Percentiles rank a stretch among this genome's conserved stretches.
Evolutionary conservation across 2,888 invertebrate genomes (phyloP).

Genomic region (Drosophila fungiperda): DNA sequence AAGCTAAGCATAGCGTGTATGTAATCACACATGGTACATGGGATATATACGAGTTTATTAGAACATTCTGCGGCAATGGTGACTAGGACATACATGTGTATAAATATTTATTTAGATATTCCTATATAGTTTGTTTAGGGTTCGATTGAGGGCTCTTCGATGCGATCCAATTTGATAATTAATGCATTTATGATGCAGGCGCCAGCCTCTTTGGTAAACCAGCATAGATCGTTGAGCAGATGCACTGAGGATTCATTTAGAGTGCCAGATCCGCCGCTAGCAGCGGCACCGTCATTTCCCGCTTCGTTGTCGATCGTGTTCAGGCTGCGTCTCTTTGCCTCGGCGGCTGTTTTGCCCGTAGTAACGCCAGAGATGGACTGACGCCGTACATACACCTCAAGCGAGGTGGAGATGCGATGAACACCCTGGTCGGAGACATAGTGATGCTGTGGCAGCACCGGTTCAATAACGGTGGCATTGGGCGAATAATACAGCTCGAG

Average conservation of each 20-base stretch:
- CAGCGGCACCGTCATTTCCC: constrained; percentile 14
- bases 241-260: constrained; percentile 70
- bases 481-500: constrained; percentile 83
- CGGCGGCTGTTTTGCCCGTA: constrained; percentile 55
- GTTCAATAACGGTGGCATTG: constrained; percentile 80
- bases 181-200: constrained; percentile 85
- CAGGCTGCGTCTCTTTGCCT: constrained; percentile 53
- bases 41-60: constrained; percentile 23
- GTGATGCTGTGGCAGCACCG: constrained; percentile 81
- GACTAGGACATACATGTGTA: constrained; percentile 49
- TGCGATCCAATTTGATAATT: constrained; percentile 82
- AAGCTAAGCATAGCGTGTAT: constrained; percentile 43
- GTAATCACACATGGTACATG: neutral
- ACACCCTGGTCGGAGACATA: constrained; percentile 78
- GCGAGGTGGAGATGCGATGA: constrained; percentile 84
- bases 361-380: constrained; percentile 83
- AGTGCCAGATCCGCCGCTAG: constrained; percentile 16
- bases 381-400: constrained; percentile 84
- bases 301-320: constrained; percentile 48
- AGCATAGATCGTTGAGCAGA: constrained; percentile 83
- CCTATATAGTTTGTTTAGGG: constrained; percentile 22
- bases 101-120: neutral
- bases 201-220: constrained; percentile 85
- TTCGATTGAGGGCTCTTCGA: constrained; percentile 56
- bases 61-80: constrained; percentile 41